Evolutionary conservation across 1,140 invertebrate genomes (phyloP).

Genomic region (Caenorhabditis elegans): DNA sequence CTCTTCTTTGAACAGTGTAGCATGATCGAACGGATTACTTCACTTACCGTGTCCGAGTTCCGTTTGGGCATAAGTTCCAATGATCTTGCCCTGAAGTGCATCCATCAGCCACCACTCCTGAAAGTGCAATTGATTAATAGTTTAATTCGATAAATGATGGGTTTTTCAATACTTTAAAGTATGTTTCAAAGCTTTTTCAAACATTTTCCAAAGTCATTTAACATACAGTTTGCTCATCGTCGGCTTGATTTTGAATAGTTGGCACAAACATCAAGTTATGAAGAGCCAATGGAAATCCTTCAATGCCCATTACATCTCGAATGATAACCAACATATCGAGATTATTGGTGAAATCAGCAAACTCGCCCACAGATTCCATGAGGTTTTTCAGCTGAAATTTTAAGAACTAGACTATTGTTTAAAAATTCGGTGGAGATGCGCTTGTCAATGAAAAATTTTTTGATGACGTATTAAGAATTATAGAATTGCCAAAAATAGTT

Average conservation of each 20-base stretch:
- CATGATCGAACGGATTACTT: no score
- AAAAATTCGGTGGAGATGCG: no score
- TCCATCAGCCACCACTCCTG: conserved; percentile 78
- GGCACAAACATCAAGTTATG: conserved; percentile 91
- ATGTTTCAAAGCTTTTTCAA: no score
- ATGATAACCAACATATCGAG: background rate
- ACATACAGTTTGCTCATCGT: conserved; percentile 74
- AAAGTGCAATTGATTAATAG: conserved; percentile 59
- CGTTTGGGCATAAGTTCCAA: conserved; percentile 91
- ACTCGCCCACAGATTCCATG: background rate
- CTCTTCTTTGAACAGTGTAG: no score
- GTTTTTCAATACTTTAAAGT: no score
- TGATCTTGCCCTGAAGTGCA: conserved; percentile 79
- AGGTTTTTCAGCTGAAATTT: conserved; percentile 29
- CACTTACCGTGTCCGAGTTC: conserved; percentile 80
- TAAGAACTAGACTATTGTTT: no score
- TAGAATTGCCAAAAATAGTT: no score
- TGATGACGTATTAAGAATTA: no score
- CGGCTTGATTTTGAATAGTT: conserved; percentile 81
- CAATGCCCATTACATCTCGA: conserved; percentile 27
- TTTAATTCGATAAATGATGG: no score
- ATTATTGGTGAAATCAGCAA: background rate
- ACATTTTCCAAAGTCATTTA: no score
- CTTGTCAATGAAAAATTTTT: no score
- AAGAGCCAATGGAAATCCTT: conserved; percentile 72